Base-by-base conservation (phyloP, 1,140 invertebrate species). In the Nephila pilipes region DNA sequence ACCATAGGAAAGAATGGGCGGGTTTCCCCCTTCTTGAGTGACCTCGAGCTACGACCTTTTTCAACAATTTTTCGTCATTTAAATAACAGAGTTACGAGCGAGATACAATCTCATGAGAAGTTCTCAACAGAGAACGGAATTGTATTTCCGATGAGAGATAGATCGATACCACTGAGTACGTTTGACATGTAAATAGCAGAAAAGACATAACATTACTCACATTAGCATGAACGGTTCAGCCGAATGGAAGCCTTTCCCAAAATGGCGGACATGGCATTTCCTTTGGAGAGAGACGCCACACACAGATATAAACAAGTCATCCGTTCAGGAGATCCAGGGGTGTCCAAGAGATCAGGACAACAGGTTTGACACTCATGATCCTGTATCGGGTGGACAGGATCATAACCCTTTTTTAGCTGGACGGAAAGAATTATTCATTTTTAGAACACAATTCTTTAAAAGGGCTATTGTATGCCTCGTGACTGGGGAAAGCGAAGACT, bases 381-480 rank as follows among this genome's bases (percentile, higher is more conserved):
- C 32, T 75, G 25, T 55, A 20, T 55, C 80, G 38, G 80, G 46
- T 55, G 46, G 22, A 55, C 80, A 81, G 8, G 80, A 55, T 55
- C 81, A 83, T 83, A 38, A 87, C 58, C 58, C 85, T 38, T 55
- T 83, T 83, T 83, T 83, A 25, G 81, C 8, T 32, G 81, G 69
- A 55, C 20, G n/a, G 69, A 58, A 88, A 55, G 88, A 58, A 90
- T 91, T 83, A 91, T 91, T 91, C 89, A 91, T 91, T 91, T 91
- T 83, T 32, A 80, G 88, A 46, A 90, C 85, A 87, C 85, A 55
- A 90, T 90, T 90, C 88, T 90, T 90, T 90, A 90, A 90, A 90
- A 90, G 88, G 88, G 88, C 88, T 80, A 90, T 90, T 83, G 89
- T 25, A 58, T 22, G 69, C 89, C 80, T 91, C 89, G 89, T 83